Conservation (phyloP, 2,113 vertebrate species). For the Ginglymostoma cirratum region DNA sequence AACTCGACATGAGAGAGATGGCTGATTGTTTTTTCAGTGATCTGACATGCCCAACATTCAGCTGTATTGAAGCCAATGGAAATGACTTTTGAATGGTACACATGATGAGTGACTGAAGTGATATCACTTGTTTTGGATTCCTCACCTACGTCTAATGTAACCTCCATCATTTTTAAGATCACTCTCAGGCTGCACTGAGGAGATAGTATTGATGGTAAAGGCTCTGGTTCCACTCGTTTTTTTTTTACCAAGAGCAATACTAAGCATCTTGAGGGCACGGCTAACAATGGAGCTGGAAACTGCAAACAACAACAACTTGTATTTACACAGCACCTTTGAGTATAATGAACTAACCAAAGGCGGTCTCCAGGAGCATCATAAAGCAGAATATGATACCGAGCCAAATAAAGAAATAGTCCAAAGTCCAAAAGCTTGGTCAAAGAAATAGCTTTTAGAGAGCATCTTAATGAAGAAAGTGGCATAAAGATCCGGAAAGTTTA, state of each 20-base stretch:
- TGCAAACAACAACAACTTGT: neutral
- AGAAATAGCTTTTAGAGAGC: neutral
- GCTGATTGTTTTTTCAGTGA: neutral
- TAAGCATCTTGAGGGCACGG: neutral
- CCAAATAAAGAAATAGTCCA: too few relatives aligned
- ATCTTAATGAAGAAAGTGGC: neutral
- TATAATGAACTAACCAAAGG: neutral
- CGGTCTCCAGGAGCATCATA: neutral
- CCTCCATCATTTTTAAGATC: neutral
- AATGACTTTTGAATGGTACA: neutral
- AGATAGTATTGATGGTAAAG: neutral
- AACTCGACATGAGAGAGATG: neutral
- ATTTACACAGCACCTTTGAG: neutral
- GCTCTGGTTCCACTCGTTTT: neutral
- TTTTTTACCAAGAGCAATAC: neutral
- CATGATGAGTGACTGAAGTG: neutral
- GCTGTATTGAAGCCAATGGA: neutral
- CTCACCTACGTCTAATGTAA: neutral
- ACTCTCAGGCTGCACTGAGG: neutral
- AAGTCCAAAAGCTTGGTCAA: neutral
- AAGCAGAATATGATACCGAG: neutral
- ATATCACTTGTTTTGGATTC: neutral
- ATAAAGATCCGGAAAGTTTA: neutral
- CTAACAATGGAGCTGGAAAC: neutral
- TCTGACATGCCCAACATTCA: neutral